Conservation (phyloP, 2,113 vertebrate species). For the Perca schrenkii region DNA sequence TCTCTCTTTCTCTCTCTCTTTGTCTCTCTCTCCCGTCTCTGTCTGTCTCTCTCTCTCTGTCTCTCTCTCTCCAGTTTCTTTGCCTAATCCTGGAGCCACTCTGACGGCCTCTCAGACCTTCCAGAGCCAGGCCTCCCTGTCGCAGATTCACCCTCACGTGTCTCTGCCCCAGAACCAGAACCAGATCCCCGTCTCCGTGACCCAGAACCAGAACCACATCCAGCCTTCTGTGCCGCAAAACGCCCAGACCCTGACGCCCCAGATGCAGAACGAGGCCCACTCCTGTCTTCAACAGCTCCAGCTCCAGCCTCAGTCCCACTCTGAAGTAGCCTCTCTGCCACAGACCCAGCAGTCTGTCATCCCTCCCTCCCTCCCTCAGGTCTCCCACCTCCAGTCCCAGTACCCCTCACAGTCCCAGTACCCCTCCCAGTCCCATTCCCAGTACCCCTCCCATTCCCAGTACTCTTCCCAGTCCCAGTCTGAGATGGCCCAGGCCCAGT, state of each 20-base stretch:
- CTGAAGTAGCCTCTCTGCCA: not conserved
- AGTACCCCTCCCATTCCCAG: too few species aligned
- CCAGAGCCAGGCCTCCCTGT: not conserved
- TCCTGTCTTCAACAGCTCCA: not conserved
- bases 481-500: constrained; percentile 6
- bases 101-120: not conserved
- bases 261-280: constrained; percentile 31
- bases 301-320: not conserved
- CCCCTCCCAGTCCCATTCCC: constrained; percentile 32
- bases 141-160: not conserved
- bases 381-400: not conserved
- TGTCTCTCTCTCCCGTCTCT: too few species aligned
- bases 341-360: not conserved
- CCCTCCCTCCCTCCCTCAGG: not conserved
- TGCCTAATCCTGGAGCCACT: not conserved
- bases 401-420: not conserved
- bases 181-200: constrained; percentile 1
- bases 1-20: too few species aligned
- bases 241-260: constrained; percentile 55
- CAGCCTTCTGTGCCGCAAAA: not conserved
- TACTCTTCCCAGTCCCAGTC: constrained; percentile 51
- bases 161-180: not conserved
- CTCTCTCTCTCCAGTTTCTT: constrained; percentile 11
- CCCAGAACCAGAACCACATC: constrained; percentile 4
- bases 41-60: too few species aligned